Percentiles rank a stretch among this genome's conserved stretches.
Conservation (phyloP, 1,140 invertebrate genomes). For the Drosophila trapezifrons region DNA sequence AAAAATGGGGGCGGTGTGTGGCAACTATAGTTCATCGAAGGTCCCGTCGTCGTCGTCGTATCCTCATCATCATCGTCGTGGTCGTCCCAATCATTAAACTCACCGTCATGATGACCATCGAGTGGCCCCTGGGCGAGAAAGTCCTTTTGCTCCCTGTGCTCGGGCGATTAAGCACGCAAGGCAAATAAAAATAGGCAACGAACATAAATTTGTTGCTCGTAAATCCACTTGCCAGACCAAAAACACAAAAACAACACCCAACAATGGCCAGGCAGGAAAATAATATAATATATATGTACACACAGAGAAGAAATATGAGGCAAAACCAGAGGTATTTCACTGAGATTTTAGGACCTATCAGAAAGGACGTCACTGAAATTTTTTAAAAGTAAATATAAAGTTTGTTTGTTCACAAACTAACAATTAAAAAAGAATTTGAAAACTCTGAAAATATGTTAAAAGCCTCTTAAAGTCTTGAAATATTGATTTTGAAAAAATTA, state of each 20-base stretch:
- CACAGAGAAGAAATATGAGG: neutral
- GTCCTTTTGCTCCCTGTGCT: slow-evolving; percentile 45
- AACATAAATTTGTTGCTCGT: slow-evolving; percentile 82
- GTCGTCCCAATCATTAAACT: slow-evolving; percentile 5
- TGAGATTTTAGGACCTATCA: too few species aligned
- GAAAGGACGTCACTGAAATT: too few species aligned
- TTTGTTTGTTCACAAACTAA: too few species aligned
- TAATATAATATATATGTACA: slow-evolving; percentile 38
- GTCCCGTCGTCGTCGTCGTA: slow-evolving; percentile 10
- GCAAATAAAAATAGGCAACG: slow-evolving; percentile 82
- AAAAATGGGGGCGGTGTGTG: neutral
- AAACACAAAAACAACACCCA: slow-evolving; percentile 50
- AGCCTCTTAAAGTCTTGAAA: too few species aligned
- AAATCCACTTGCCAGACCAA: slow-evolving; percentile 70
- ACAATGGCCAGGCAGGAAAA: slow-evolving; percentile 28
- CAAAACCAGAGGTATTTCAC: neutral
- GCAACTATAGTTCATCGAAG: slow-evolving; percentile 61
- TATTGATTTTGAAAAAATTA: too few species aligned
- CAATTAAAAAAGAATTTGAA: too few species aligned
- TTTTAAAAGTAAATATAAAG: too few species aligned
- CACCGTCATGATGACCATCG: slow-evolving; percentile 28
- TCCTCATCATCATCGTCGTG: slow-evolving; percentile 5
- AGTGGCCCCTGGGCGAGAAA: slow-evolving; percentile 44
- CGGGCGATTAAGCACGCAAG: slow-evolving; percentile 80
- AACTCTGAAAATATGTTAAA: too few species aligned